A percentile compares a stretch with the other conserved stretches of the same genome.
phyloP scores from a whole-genome alignment of 2,113 vertebrate species.

The Callocephalon fimbriatum region DNA sequence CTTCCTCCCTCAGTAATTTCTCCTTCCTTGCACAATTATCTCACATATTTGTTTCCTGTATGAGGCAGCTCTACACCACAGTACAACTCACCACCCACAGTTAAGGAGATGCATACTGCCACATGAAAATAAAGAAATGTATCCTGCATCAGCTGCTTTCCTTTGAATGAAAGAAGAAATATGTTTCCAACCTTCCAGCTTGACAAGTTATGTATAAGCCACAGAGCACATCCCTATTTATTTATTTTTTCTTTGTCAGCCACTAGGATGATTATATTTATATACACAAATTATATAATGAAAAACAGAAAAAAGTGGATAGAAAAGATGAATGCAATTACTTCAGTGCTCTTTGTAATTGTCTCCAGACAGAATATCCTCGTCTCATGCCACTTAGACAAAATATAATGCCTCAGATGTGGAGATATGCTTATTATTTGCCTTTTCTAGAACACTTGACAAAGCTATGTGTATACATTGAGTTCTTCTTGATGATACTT shows the following conservation, averaged over 20 bases:
- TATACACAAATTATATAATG: slow-evolving; percentile 50
- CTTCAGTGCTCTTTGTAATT: slow-evolving; percentile 20
- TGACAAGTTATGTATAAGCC: slow-evolving; percentile 63
- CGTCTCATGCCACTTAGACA: slow-evolving; percentile 13
- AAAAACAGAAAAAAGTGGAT: slow-evolving; percentile 33
- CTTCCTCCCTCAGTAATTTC: slow-evolving; percentile 25
- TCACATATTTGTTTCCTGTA: slow-evolving; percentile 36
- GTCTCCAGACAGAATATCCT: slow-evolving; percentile 35
- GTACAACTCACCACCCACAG: slow-evolving; percentile 36
- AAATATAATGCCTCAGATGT: slow-evolving; percentile 51
- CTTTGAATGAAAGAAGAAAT: slow-evolving; percentile 64
- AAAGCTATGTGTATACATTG: not conserved
- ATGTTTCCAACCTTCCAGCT: slow-evolving; percentile 1
- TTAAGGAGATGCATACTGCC: not conserved
- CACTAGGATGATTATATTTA: slow-evolving; percentile 47
- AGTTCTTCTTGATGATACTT: not conserved
- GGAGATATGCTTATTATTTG: not conserved
- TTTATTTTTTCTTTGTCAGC: slow-evolving; percentile 50
- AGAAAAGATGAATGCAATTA: slow-evolving; percentile 22
- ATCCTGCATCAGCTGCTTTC: slow-evolving; percentile 9
- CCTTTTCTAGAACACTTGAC: not conserved
- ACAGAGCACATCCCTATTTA: slow-evolving; percentile 45
- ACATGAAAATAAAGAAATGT: slow-evolving; percentile 52
- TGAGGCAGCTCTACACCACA: not conserved
- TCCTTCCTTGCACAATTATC: slow-evolving; percentile 37